Conservation (phyloP, 2,888 invertebrate species). For the Acutogordius australiensis region DNA sequence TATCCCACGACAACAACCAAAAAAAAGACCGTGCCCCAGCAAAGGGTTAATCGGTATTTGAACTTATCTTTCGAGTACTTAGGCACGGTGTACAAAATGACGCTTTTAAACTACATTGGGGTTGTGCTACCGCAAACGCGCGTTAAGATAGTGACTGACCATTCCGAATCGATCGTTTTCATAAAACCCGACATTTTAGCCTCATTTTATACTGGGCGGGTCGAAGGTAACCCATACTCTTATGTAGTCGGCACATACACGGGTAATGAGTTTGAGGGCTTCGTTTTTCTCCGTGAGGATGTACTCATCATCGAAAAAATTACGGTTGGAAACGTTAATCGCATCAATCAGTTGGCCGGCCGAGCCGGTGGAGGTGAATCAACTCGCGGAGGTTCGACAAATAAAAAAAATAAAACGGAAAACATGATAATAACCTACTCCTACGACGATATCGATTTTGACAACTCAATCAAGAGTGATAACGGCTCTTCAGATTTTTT, state of each 20-base stretch:
- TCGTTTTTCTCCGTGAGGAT: neutral
- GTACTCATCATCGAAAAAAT: conserved; percentile 4
- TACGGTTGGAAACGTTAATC: neutral
- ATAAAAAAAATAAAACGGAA: no score
- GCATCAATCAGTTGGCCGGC: neutral
- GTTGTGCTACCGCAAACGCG: neutral
- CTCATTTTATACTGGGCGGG: neutral
- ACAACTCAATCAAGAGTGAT: neutral
- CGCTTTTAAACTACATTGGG: neutral
- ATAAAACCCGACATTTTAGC: neutral
- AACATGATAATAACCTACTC: neutral
- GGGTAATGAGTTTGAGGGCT: neutral
- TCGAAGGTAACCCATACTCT: neutral
- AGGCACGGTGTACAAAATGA: neutral
- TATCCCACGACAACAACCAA: no score
- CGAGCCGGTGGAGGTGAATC: neutral
- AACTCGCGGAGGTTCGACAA: no score
- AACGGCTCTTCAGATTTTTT: neutral
- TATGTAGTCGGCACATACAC: neutral
- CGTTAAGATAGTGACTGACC: neutral
- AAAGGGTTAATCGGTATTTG: no score
- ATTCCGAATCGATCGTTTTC: neutral
- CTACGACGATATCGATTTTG: neutral
- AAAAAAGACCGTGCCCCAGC: no score
- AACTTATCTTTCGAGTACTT: neutral